Evolutionary conservation across 1,140 invertebrate species (phyloP).

Genomic region (Tenebrio molitor): DNA sequence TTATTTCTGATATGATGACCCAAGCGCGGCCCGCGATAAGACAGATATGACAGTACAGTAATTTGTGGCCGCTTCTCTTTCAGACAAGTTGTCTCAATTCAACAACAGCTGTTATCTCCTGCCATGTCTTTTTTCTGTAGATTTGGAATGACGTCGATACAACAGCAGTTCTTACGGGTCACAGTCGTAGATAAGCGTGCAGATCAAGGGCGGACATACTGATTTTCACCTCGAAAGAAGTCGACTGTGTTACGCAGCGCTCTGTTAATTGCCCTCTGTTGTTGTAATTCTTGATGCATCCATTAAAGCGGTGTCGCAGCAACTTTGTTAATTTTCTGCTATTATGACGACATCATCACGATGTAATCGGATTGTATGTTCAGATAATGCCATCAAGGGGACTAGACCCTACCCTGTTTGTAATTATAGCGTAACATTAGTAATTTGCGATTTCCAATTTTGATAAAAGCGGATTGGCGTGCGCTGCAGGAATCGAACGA

Average conservation of each 20-base stretch:
- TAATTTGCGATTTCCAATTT: too few relatives aligned
- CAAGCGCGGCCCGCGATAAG: background rate
- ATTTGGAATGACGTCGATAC: slow-evolving; percentile 42
- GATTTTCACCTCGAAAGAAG: slow-evolving; percentile 21
- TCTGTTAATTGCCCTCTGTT: background rate
- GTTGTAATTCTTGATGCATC: background rate
- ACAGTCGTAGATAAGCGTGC: slow-evolving; percentile 35
- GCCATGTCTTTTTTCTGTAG: slow-evolving; percentile 15
- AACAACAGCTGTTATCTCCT: slow-evolving; percentile 45
- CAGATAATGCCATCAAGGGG: slow-evolving; percentile 4
- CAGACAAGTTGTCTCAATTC: slow-evolving; percentile 44
- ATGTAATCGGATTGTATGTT: slow-evolving; percentile 41
- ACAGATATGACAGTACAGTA: background rate
- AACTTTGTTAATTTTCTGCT: slow-evolving; percentile 27
- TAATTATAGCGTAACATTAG: too few relatives aligned
- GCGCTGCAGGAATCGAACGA: too few relatives aligned
- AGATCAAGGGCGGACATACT: slow-evolving; percentile 51
- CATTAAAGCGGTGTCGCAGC: background rate
- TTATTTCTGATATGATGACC: too few relatives aligned
- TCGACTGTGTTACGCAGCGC: background rate
- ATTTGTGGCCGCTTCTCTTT: slow-evolving; percentile 2
- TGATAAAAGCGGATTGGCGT: too few relatives aligned
- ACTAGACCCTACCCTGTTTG: too few relatives aligned
- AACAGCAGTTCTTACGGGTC: slow-evolving; percentile 40
- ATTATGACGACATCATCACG: slow-evolving; percentile 39